These are phyloP conservation scores for Phylloscopus collybita DNA, from an alignment of 2,797 vertebrate species.

Conservation along the genomic window DNA sequence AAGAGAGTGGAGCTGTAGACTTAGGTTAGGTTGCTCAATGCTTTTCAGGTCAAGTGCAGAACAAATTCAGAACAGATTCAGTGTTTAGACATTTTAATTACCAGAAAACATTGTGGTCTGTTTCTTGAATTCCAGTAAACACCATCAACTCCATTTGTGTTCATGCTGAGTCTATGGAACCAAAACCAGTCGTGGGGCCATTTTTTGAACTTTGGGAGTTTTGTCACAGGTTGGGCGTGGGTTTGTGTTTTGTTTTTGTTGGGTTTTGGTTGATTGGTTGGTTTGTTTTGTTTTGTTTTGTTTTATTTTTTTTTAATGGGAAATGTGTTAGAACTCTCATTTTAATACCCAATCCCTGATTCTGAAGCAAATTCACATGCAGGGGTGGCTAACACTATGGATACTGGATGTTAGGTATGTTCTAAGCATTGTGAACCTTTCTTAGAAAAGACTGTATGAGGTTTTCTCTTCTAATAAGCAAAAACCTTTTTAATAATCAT, in stretches of 20 bases:
- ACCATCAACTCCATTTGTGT: neutral
- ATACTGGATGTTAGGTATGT: neutral
- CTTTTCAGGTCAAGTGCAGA: neutral
- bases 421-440: neutral
- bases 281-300: neutral
- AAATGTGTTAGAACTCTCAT: neutral
- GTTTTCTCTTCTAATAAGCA: neutral
- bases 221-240: neutral
- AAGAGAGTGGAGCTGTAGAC: neutral
- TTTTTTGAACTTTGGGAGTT: neutral
- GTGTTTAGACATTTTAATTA: neutral
- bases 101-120: neutral
- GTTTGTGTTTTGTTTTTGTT: neutral
- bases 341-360: neutral
- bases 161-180: neutral
- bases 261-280: neutral
- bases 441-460: neutral
- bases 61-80: neutral
- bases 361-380: neutral
- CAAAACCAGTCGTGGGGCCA: neutral
- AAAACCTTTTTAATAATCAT: constrained; percentile 7
- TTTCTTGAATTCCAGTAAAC: neutral
- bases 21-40: neutral
- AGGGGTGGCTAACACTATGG: neutral
- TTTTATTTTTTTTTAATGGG: neutral